Base-by-base conservation (phyloP, 2,113 vertebrate genomes). In the Opisthocomus hoazin region DNA sequence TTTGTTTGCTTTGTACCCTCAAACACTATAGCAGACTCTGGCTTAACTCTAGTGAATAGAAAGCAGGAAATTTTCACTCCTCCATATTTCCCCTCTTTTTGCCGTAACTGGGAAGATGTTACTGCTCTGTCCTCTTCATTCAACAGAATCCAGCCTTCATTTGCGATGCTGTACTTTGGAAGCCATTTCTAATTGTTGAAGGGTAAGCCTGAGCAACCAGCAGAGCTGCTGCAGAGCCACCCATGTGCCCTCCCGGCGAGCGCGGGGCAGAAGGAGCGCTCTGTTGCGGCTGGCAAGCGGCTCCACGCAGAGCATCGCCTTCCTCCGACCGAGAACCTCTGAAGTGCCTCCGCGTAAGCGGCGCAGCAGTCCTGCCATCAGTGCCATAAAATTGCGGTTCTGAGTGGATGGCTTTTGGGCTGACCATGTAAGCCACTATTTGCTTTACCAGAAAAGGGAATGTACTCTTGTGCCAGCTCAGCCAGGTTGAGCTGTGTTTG, bases 71-170 rank as follows among this genome's bases (percentile, higher is more conserved):
- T 23, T 51, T 81, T 77, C 6, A 1, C 39, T 58, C n/a, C 27
- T 5, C 10, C 11, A 0, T 43, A 39, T 80, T 54, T 45, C n/a
- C 39, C 27, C 57, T 94, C 84, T 77, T 93, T 92, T 93, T 96
- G 82, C 94, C 43, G 69, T 51, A 64, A 10, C 19, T 69, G 3
- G 2, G 87, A 95, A 71, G 56, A 81, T 94, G 81, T 53, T 74
- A 19, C 41, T 64, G 36, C 45, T 84, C 61, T 60, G 15, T 45
- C 93, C 23, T 87, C 82, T 94, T 86, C 95, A 79, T 95, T 96
- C 43, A 30, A 80, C 63, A 96, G 87, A 96, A 76, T 79, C 94
- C 46, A 97, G 37, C 57, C 79, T 94, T 94, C 53, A 20, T 93
- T 96, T 97, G 45, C 39, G 24, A 36, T 85, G 73, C 68, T 70